Conservation (phyloP, 1,140 invertebrate species). For the Pachypeltis micranthus region DNA sequence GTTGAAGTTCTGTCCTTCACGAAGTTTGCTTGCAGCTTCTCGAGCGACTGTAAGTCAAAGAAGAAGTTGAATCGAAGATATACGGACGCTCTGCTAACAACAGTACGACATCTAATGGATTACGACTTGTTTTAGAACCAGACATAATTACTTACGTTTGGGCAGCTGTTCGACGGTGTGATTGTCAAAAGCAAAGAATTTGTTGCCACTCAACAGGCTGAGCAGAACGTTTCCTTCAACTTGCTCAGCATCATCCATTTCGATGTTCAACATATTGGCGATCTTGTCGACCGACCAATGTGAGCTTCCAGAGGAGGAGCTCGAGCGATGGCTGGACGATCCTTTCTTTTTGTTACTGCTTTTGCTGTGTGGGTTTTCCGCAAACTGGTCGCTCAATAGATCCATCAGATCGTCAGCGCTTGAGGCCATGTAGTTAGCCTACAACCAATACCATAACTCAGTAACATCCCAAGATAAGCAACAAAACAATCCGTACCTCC, state of each 20-base stretch:
- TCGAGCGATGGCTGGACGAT: constrained; percentile 26
- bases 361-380: not conserved
- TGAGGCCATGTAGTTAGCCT: constrained; percentile 19
- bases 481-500: too few species aligned
- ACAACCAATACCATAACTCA: too few species aligned
- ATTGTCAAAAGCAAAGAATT: constrained; percentile 44
- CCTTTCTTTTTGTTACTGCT: not conserved
- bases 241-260: constrained; percentile 37
- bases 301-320: constrained; percentile 11
- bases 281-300: constrained; percentile 39
- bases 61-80: too few species aligned
- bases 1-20: constrained; percentile 38
- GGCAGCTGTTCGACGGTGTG: constrained; percentile 39
- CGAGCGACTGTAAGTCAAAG: constrained; percentile 32
- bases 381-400: constrained; percentile 16
- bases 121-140: not conserved
- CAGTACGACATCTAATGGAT: not conserved
- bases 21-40: constrained; percentile 31
- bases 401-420: constrained; percentile 19
- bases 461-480: too few species aligned
- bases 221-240: constrained; percentile 43
- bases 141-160: constrained; percentile 31
- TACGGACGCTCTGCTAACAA: too few species aligned
- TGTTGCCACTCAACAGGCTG: constrained; percentile 34
- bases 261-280: constrained; percentile 42